Evolutionary conservation across 2,113 vertebrate genomes (phyloP).

Genomic region (Rhea americana): DNA sequence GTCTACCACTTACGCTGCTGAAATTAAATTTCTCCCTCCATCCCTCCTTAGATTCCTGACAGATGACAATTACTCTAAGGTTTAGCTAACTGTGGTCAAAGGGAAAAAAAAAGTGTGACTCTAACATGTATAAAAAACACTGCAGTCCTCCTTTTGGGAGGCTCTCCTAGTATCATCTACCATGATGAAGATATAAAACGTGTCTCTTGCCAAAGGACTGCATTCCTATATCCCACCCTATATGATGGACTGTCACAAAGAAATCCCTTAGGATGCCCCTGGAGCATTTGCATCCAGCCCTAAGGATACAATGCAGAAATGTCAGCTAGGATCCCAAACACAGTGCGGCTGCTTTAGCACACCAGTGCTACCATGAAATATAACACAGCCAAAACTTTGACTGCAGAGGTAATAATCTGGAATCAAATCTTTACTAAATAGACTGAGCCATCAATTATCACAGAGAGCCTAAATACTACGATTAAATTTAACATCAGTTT

Average conservation of each 20-base stretch:
- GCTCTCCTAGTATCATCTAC: not conserved
- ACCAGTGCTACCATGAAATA: not conserved
- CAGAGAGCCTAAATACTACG: not conserved
- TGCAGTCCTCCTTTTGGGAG: not conserved
- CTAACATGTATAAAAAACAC: not conserved
- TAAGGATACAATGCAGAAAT: not conserved
- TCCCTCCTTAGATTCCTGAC: not conserved
- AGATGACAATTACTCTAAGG: not conserved
- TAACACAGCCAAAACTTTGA: not conserved
- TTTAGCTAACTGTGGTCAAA: not conserved
- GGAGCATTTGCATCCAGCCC: not conserved
- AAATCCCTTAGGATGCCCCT: not conserved
- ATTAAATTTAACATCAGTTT: not conserved
- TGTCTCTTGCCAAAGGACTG: not conserved
- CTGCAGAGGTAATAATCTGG: not conserved
- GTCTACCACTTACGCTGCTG: not conserved
- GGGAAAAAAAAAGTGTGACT: not conserved
- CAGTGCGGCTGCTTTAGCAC: not conserved
- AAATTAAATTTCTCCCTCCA: not conserved
- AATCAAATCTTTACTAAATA: not conserved
- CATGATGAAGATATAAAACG: not conserved
- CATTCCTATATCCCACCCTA: not conserved
- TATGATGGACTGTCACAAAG: not conserved
- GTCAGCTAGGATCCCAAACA: not conserved
- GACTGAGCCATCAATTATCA: not conserved